Evolutionary conservation across 2,888 invertebrate genomes (phyloP).

Genomic region (Pollenia griseotomentosa): DNA sequence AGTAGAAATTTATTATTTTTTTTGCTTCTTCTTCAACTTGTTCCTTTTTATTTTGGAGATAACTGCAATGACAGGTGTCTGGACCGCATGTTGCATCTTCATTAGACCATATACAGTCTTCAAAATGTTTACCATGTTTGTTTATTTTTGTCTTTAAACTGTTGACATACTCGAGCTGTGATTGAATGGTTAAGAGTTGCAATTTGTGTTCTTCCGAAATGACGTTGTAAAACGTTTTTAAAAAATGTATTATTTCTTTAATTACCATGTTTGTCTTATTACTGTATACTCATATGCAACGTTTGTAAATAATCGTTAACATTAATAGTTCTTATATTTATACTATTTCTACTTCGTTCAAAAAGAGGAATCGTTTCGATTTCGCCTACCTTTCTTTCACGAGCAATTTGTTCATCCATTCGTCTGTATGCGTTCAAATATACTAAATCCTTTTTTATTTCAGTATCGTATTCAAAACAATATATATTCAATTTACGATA

Average conservation of each 20-base stretch:
- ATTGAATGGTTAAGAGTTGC: slow-evolving; percentile 8
- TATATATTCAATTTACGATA: too few relatives aligned
- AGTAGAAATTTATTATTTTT: too few relatives aligned
- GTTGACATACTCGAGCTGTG: slow-evolving; percentile 14
- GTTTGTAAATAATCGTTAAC: slow-evolving; percentile 17
- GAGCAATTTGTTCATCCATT: too few relatives aligned
- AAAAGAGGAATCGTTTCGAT: background rate
- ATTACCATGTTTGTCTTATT: slow-evolving; percentile 9
- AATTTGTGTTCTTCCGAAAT: slow-evolving; percentile 7
- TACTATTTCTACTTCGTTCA: background rate
- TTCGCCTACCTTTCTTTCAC: background rate
- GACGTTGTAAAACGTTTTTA: slow-evolving; percentile 12
- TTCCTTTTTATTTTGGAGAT: too few relatives aligned
- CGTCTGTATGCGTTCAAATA: too few relatives aligned
- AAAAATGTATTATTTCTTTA: slow-evolving; percentile 23
- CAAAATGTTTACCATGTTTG: slow-evolving; percentile 37
- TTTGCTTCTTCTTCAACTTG: background rate
- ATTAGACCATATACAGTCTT: slow-evolving; percentile 32
- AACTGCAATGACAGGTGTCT: slow-evolving; percentile 25
- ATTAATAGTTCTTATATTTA: slow-evolving; percentile 9
- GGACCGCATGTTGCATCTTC: slow-evolving; percentile 16
- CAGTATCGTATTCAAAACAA: too few relatives aligned
- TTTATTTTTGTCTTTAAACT: slow-evolving; percentile 17
- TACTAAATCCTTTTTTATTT: too few relatives aligned
- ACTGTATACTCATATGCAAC: background rate